phyloP scores from a whole-genome alignment of 1,140 invertebrate species.

The Zaprionus davidi region DNA sequence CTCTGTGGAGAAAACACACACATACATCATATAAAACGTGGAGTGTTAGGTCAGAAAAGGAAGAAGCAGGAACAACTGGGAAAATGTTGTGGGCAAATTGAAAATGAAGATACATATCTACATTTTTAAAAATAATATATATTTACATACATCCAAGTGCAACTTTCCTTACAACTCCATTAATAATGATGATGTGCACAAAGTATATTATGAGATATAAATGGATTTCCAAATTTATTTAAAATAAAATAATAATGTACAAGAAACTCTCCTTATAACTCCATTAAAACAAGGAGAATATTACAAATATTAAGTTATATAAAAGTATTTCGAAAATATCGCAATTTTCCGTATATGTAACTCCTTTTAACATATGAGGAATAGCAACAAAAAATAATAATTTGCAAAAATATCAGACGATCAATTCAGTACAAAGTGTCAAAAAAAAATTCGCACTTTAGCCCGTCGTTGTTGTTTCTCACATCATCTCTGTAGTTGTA shows the following conservation, averaged over 20 bases:
- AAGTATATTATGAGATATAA: neutral
- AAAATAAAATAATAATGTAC: neutral
- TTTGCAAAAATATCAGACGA: slow-evolving; percentile 2
- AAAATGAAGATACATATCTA: neutral
- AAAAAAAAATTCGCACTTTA: slow-evolving; percentile 3
- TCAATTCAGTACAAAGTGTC: slow-evolving; percentile 9
- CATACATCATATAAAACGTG: slow-evolving; percentile 13
- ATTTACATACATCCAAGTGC: neutral
- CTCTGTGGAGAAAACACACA: slow-evolving; percentile 19
- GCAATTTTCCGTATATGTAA: no score
- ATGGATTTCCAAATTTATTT: neutral
- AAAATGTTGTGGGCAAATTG: neutral
- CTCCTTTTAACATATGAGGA: no score
- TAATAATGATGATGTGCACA: neutral
- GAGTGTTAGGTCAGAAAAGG: slow-evolving; percentile 6
- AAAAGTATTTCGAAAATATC: no score
- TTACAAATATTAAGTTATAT: neutral
- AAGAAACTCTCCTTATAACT: neutral
- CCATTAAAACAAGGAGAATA: neutral
- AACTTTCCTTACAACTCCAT: neutral
- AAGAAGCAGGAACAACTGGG: neutral
- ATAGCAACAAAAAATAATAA: neutral
- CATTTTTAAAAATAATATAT: neutral
- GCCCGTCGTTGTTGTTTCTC: neutral
- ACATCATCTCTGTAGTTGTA: neutral